phyloP scores from a whole-genome alignment of 2,888 invertebrate species.

The Phrixothrix hirtus region DNA sequence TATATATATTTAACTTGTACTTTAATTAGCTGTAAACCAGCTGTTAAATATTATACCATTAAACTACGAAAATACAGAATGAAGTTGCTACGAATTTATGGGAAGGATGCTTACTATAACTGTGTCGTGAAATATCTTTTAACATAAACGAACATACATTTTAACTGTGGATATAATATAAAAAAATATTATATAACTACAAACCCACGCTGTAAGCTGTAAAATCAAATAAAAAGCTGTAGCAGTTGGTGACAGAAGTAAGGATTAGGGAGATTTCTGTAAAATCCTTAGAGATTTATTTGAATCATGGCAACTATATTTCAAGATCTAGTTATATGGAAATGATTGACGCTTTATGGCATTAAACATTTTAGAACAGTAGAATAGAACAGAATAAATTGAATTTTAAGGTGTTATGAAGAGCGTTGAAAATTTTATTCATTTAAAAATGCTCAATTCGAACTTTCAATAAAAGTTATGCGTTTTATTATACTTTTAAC shows the following conservation, averaged over 20 bases:
- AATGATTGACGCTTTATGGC: neutral
- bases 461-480: no score
- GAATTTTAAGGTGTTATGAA: neutral
- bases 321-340: neutral
- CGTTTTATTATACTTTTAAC: no score
- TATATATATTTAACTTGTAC: no score
- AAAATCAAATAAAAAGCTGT: neutral
- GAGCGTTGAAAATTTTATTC: no score
- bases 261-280: neutral
- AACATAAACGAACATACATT: neutral
- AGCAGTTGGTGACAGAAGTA: neutral
- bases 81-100: neutral
- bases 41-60: neutral
- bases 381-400: neutral
- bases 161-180: neutral
- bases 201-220: neutral
- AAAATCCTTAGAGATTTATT: neutral
- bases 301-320: neutral
- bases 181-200: neutral
- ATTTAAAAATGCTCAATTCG: no score
- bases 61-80: neutral
- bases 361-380: neutral
- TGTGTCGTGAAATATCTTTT: neutral
- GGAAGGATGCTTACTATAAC: no score
- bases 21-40: no score